Percentiles rank a stretch among this genome's conserved stretches.
phyloP scores from a whole-genome alignment of 2,113 vertebrate species.

The Silurus meridionalis region DNA sequence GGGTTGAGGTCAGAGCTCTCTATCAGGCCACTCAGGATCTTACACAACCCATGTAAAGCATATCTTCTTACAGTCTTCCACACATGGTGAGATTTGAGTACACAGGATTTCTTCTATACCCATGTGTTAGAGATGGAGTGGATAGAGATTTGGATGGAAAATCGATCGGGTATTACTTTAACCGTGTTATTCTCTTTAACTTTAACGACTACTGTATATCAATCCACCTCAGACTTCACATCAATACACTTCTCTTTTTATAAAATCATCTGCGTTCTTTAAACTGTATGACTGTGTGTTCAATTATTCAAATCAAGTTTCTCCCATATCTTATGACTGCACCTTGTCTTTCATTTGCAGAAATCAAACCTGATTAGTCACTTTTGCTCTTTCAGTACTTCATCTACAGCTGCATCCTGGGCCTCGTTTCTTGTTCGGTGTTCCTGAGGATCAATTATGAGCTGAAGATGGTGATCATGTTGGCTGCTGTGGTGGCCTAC shows the following conservation, averaged over 20 bases:
- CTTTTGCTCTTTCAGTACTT: conserved; percentile 81
- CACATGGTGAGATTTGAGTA: background rate
- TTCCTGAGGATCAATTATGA: conserved; percentile 98
- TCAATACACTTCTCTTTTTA: background rate
- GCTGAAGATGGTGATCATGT: conserved; percentile 96
- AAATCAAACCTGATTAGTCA: background rate
- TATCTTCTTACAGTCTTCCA: too few relatives aligned
- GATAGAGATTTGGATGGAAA: background rate
- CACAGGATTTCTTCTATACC: background rate
- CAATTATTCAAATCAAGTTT: background rate
- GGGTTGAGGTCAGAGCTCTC: too few relatives aligned
- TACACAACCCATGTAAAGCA: too few relatives aligned
- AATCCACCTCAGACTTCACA: background rate
- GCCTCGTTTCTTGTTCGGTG: conserved; percentile 92
- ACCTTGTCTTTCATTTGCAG: background rate
- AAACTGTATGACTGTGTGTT: background rate
- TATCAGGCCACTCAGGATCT: too few relatives aligned
- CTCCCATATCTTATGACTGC: background rate
- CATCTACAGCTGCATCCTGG: conserved; percentile 97
- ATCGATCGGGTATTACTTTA: background rate
- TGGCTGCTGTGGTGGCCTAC: conserved; percentile 87
- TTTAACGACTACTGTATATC: background rate
- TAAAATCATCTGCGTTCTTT: background rate
- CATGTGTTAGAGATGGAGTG: background rate
- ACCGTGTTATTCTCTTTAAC: background rate